phyloP scores from a whole-genome alignment of 2,888 invertebrate species.

The Achlya flavicornis region DNA sequence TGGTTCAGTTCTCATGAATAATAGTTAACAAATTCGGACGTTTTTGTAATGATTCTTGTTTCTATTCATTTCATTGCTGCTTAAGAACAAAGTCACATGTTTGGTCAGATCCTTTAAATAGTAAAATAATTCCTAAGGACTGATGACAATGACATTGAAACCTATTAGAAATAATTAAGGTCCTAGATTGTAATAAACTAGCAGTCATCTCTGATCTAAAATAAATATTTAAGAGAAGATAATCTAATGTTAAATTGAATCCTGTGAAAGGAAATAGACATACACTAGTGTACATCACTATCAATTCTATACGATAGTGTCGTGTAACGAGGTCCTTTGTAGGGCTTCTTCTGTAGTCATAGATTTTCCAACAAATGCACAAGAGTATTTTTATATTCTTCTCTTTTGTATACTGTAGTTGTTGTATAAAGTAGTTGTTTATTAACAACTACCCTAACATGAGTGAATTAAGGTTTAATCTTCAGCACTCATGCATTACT shows the following conservation, averaged over 20 bases:
- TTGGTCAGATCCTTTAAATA: no score
- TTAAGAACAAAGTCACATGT: no score
- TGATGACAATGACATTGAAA: not conserved
- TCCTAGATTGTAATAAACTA: not conserved
- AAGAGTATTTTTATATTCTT: not conserved
- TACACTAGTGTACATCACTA: not conserved
- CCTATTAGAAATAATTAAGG: not conserved
- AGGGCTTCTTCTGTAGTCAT: not conserved
- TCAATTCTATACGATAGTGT: not conserved
- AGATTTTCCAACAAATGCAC: not conserved
- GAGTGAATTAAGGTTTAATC: no score
- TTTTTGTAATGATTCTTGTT: no score
- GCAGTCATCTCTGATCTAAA: not conserved
- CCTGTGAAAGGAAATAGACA: not conserved
- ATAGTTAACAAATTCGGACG: no score
- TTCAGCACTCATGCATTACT: not conserved
- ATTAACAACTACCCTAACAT: no score
- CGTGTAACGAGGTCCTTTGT: constrained; percentile 1
- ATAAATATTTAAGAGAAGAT: not conserved
- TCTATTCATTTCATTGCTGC: no score
- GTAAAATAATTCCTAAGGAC: not conserved
- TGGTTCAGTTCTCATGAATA: no score
- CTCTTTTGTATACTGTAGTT: not conserved
- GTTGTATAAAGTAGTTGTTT: no score
- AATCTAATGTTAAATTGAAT: not conserved